phyloP scores from a whole-genome alignment of 2,797 vertebrate genomes.

The Lepilemur ruficaudatus region DNA sequence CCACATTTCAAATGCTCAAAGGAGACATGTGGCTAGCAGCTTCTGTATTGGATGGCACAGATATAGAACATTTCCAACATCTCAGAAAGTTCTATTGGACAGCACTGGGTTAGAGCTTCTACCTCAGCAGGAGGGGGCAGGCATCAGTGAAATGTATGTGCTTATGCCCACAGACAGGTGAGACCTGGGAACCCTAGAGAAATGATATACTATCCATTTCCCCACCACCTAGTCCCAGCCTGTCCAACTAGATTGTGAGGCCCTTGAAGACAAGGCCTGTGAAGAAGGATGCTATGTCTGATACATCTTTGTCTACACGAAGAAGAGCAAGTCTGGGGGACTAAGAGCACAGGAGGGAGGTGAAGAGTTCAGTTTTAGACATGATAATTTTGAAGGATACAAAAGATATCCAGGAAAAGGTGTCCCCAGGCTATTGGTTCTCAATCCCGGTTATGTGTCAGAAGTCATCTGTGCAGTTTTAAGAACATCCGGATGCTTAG shows the following conservation, averaged over 20 bases:
- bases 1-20: slow-evolving; percentile 16
- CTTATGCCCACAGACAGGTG: not conserved
- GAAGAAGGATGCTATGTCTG: not conserved
- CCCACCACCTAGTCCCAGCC: not conserved
- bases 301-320: not conserved
- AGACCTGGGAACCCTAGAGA: not conserved
- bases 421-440: not conserved
- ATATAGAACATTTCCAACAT: not conserved
- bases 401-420: not conserved
- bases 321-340: not conserved
- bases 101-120: not conserved
- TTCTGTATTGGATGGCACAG: not conserved
- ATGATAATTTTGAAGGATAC: not conserved
- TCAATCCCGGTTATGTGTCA: not conserved
- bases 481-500: not conserved
- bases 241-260: not conserved
- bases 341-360: not conserved
- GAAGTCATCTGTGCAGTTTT: not conserved
- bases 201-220: not conserved
- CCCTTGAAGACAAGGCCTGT: not conserved
- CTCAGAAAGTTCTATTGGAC: not conserved
- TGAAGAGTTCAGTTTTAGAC: not conserved
- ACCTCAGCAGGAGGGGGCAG: not conserved
- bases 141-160: not conserved
- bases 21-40: not conserved